These are phyloP conservation scores for Aulostomus chinensis DNA, from an alignment of 2,797 vertebrate genomes.

Conservation along the genomic window DNA sequence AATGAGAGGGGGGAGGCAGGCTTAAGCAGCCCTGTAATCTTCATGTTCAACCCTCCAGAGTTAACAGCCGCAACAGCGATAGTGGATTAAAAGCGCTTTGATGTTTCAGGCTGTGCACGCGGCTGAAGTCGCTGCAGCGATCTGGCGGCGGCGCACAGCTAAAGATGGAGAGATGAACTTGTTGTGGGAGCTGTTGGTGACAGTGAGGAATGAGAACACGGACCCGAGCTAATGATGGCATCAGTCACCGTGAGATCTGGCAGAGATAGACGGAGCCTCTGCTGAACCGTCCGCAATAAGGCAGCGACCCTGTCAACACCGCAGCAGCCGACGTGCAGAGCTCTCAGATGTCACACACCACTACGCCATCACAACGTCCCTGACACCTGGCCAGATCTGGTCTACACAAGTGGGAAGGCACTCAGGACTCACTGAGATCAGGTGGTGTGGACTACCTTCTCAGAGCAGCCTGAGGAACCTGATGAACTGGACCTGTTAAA, in stretches of 20 bases:
- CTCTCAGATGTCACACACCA: too few relatives aligned
- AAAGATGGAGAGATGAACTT: constrained; percentile 41
- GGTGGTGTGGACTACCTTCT: too few relatives aligned
- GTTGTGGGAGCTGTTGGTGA: constrained; percentile 54
- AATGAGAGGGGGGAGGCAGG: constrained; percentile 9
- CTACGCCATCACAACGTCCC: too few relatives aligned
- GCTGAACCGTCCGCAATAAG: constrained; percentile 11
- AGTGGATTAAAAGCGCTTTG: constrained; percentile 19
- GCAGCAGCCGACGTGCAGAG: neutral
- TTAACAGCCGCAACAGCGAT: constrained; percentile 7
- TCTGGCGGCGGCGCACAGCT: constrained; percentile 36
- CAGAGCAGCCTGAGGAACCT: too few relatives aligned
- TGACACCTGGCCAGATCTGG: too few relatives aligned
- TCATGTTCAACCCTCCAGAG: constrained; percentile 22
- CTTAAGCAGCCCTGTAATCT: constrained; percentile 11
- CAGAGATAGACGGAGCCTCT: constrained; percentile 40
- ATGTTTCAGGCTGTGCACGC: constrained; percentile 15
- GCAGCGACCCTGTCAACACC: constrained; percentile 8
- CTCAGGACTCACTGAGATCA: too few relatives aligned
- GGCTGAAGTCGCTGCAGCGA: constrained; percentile 19
- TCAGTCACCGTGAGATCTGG: constrained; percentile 60
- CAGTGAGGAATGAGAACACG: constrained; percentile 51
- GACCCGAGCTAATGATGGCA: constrained; percentile 54
- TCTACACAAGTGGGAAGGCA: too few relatives aligned
- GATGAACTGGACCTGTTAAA: too few relatives aligned